These are phyloP conservation scores for Cyrtodaria siliqua DNA, from an alignment of 2,888 invertebrate genomes.

Conservation along the genomic window DNA sequence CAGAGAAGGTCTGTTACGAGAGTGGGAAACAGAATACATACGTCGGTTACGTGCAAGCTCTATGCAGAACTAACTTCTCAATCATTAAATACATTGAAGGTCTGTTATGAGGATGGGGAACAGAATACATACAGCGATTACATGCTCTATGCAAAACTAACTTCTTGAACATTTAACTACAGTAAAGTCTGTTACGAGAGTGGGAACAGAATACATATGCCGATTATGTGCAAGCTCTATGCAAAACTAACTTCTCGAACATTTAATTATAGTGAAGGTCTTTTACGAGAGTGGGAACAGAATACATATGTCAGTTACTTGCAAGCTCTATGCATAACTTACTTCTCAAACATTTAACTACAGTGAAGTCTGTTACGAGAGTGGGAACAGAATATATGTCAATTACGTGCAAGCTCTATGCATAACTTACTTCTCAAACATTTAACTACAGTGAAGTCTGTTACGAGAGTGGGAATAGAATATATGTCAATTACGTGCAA, in stretches of 20 bases:
- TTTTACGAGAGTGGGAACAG: conserved; percentile 81
- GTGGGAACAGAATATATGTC: conserved; percentile 80
- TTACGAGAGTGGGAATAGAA: conserved; percentile 80
- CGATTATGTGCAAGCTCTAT: conserved; percentile 64
- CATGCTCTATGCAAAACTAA: no score
- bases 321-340: conserved; percentile 37
- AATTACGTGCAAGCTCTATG: conserved; percentile 70
- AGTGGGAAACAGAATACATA: conserved; percentile 81
- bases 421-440: no score
- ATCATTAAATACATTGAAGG: conserved; percentile 81
- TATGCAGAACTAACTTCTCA: conserved; percentile 38
- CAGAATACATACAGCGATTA: conserved; percentile 77
- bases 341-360: conserved; percentile 78
- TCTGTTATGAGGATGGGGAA: conserved; percentile 79
- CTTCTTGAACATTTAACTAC: conserved; percentile 79
- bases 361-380: conserved; percentile 79
- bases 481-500: conserved; percentile 74
- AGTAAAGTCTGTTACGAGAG: conserved; percentile 79
- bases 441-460: conserved; percentile 81
- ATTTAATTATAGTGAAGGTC: conserved; percentile 81
- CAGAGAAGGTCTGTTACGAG: conserved; percentile 79
- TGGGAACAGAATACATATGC: conserved; percentile 80
- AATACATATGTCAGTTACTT: conserved; percentile 75
- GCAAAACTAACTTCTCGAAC: conserved; percentile 61
- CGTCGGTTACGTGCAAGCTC: conserved; percentile 69